Evolutionary conservation across 1,140 invertebrate species (phyloP).

Genomic region (Microplitis demolitor): DNA sequence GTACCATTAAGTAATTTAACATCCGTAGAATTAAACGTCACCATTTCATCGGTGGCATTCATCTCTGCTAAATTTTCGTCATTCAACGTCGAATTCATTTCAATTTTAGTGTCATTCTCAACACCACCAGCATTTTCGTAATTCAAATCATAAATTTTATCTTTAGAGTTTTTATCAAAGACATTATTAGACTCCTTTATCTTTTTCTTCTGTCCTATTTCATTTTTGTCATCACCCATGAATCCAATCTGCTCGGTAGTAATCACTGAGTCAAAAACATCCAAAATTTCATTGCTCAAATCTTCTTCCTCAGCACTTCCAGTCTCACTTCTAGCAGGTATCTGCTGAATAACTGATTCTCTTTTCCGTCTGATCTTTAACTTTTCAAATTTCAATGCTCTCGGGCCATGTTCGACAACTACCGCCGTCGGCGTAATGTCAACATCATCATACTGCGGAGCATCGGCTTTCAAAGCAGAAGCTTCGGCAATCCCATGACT

Average conservation of each 20-base stretch:
- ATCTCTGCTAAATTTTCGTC: no score
- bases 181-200: slow-evolving; percentile 28
- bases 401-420: slow-evolving; percentile 62
- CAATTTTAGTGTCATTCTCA: not conserved
- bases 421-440: slow-evolving; percentile 51
- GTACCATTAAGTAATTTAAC: slow-evolving; percentile 7
- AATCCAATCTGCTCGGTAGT: slow-evolving; percentile 30
- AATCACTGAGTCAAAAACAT: slow-evolving; percentile 54
- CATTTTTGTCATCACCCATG: slow-evolving; percentile 23
- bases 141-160: not conserved
- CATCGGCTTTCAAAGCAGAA: slow-evolving; percentile 29
- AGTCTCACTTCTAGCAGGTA: slow-evolving; percentile 47
- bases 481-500: slow-evolving; percentile 30
- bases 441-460: slow-evolving; percentile 46
- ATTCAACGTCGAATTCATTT: no score
- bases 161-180: slow-evolving; percentile 33
- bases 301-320: slow-evolving; percentile 42
- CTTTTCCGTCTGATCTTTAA: slow-evolving; percentile 26
- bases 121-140: not conserved
- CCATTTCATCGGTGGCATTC: no score
- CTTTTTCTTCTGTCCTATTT: slow-evolving; percentile 15
- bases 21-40: not conserved
- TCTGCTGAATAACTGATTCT: slow-evolving; percentile 50
- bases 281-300: slow-evolving; percentile 56
- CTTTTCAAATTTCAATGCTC: slow-evolving; percentile 45